A percentile compares a stretch with the other conserved stretches of the same genome.
Conservation (phyloP, 2,113 vertebrate species). For the Aphyosemion australe region DNA sequence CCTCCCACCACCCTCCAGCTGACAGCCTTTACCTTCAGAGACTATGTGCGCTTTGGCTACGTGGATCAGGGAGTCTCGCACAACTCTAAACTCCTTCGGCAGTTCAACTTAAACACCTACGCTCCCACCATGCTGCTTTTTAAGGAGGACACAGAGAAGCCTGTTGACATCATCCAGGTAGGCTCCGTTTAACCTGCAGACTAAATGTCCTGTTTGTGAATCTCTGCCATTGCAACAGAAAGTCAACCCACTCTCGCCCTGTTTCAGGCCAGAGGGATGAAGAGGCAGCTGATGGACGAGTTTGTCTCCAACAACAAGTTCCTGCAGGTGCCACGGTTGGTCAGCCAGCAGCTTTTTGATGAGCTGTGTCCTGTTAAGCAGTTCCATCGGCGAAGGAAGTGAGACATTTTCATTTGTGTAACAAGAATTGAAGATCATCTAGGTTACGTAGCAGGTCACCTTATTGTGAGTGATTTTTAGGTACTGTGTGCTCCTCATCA, state of each 20-base stretch:
- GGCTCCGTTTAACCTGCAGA: background rate
- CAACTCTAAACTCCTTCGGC: conserved; percentile 77
- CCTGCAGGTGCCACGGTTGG: conserved; percentile 87
- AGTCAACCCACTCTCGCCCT: no score
- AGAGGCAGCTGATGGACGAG: conserved; percentile 91
- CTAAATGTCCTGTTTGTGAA: no score
- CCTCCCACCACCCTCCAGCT: conserved; percentile 75
- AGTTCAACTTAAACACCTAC: conserved; percentile 88
- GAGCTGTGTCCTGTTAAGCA: conserved; percentile 94
- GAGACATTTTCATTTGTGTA: conserved; percentile 55
- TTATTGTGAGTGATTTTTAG: conserved; percentile 63
- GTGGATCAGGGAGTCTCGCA: conserved; percentile 83
- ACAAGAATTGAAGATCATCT: background rate
- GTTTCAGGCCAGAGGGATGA: conserved; percentile 87
- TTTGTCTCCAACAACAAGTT: conserved; percentile 95
- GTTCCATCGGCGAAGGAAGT: conserved; percentile 93
- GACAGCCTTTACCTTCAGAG: conserved; percentile 88
- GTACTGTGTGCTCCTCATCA: conserved; percentile 91
- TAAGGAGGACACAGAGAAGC: conserved; percentile 87
- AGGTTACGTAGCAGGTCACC: background rate
- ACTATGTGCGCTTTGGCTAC: conserved; percentile 91
- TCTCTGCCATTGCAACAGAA: no score
- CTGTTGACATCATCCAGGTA: conserved; percentile 90
- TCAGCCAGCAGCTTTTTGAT: conserved; percentile 91
- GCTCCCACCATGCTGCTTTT: conserved; percentile 91